Evolutionary conservation across 2,113 vertebrate genomes (phyloP).

Genomic region (Cacatua alba): DNA sequence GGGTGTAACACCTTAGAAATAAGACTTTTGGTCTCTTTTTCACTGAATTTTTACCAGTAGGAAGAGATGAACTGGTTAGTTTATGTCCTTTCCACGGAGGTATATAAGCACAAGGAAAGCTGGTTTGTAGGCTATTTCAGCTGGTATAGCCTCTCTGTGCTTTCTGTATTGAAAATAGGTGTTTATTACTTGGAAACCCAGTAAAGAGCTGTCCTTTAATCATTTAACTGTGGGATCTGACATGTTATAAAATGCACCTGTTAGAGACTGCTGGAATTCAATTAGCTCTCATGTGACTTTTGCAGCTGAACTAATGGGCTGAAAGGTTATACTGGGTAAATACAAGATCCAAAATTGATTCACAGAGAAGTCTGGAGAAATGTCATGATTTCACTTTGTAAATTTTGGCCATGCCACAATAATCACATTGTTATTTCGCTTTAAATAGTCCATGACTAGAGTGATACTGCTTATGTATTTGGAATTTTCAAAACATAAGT

Average conservation of each 20-base stretch:
- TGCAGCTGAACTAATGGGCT: slow-evolving; percentile 64
- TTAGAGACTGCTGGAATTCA: slow-evolving; percentile 58
- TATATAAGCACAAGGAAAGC: neutral
- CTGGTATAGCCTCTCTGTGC: neutral
- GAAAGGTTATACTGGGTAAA: slow-evolving; percentile 64
- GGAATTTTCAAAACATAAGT: neutral
- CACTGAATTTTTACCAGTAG: neutral
- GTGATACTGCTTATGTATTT: neutral
- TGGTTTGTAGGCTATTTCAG: slow-evolving; percentile 31
- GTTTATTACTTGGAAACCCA: slow-evolving; percentile 62
- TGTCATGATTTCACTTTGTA: slow-evolving; percentile 35
- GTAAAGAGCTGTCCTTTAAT: slow-evolving; percentile 51
- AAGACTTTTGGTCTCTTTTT: neutral
- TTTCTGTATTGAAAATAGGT: slow-evolving; percentile 28
- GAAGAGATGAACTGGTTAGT: neutral
- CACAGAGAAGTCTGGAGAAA: slow-evolving; percentile 7
- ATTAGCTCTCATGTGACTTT: slow-evolving; percentile 50
- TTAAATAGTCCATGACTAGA: neutral
- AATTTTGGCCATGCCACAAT: neutral
- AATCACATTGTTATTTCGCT: neutral
- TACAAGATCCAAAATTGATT: slow-evolving; percentile 32
- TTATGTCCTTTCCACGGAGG: neutral
- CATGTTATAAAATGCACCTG: slow-evolving; percentile 67
- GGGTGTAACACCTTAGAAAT: neutral
- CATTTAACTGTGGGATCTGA: slow-evolving; percentile 48